A percentile compares a stretch with the other conserved stretches of the same genome.
Conservation (phyloP, 2,797 vertebrate genomes). For the Periparus ater region DNA sequence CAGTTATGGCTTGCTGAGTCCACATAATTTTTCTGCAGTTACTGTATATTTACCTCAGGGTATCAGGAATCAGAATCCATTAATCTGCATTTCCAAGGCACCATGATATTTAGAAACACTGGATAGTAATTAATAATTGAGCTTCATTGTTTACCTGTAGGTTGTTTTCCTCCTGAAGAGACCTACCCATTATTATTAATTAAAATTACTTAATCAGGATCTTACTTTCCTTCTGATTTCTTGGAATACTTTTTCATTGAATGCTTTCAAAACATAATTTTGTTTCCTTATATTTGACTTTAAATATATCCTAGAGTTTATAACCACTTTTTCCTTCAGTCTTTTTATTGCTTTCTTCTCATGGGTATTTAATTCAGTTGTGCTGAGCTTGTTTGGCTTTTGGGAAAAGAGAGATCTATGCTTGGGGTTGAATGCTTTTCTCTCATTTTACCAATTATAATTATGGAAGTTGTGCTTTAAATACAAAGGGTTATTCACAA, state of each 20-base stretch:
- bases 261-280: background rate
- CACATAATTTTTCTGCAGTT: background rate
- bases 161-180: conserved; percentile 6
- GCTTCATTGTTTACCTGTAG: background rate
- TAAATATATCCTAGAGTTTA: background rate
- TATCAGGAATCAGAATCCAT: background rate
- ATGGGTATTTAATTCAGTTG: background rate
- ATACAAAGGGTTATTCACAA: background rate
- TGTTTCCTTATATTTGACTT: background rate
- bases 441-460: background rate
- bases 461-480: background rate
- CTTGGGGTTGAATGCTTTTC: background rate
- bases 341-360: background rate
- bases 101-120: background rate
- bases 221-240: background rate
- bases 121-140: background rate
- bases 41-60: background rate
- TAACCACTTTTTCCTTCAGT: background rate
- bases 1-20: background rate
- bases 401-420: background rate
- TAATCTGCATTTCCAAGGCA: conserved; percentile 7
- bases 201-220: background rate
- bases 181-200: background rate
- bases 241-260: background rate
- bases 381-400: background rate